Evolutionary conservation across 2,888 invertebrate species (phyloP).

Genomic region (Meliscaeva auricollis): DNA sequence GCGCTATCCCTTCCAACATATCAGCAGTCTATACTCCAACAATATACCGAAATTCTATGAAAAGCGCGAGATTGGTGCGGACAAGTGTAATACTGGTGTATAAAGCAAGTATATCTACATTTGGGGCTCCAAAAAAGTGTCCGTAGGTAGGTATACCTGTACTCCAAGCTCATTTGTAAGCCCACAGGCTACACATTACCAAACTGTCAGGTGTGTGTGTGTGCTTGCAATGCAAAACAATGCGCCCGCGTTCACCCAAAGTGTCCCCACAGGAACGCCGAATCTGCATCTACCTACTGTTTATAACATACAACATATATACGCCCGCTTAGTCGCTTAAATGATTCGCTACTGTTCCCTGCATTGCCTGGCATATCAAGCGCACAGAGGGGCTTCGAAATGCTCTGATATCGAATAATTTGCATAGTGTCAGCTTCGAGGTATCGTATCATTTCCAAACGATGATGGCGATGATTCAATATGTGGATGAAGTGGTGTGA

Average conservation of each 20-base stretch:
- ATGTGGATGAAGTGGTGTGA: neutral
- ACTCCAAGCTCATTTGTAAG: conserved; percentile 61
- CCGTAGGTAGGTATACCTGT: neutral
- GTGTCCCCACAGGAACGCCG: conserved; percentile 18
- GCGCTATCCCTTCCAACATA: neutral
- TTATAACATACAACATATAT: neutral
- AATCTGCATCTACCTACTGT: neutral
- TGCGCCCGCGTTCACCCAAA: conserved; percentile 22
- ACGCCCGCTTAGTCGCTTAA: conserved; percentile 5
- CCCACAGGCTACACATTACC: conserved; percentile 52
- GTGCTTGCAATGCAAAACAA: conserved; percentile 60
- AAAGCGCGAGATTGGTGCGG: conserved; percentile 42
- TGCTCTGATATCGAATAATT: conserved; percentile 30
- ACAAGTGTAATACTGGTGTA: conserved; percentile 18
- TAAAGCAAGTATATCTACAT: neutral
- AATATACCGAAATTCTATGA: conserved; percentile 5
- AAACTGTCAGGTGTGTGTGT: conserved; percentile 65
- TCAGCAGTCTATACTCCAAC: neutral
- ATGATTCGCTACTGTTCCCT: conserved; percentile 5
- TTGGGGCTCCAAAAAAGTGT: conserved; percentile 31
- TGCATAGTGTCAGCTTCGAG: conserved; percentile 29
- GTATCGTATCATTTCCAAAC: conserved; percentile 25
- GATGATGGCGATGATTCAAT: conserved; percentile 32
- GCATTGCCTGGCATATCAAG: neutral
- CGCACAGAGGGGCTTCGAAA: neutral